phyloP scores from a whole-genome alignment of 2,797 vertebrate genomes.

The Gymnoscopelus braueri region DNA sequence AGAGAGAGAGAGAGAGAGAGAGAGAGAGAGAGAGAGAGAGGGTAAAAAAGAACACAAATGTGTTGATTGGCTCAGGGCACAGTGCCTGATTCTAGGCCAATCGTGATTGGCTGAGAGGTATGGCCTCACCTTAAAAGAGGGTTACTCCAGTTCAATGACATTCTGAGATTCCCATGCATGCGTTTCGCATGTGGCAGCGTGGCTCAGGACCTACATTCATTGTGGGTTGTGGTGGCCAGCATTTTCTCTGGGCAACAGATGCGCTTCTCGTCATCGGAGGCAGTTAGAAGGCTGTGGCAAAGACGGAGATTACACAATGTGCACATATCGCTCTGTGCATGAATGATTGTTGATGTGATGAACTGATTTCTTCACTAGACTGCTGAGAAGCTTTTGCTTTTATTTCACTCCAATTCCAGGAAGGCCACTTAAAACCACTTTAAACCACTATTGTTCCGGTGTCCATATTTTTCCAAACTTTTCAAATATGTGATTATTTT shows the following conservation, averaged over 20 bases:
- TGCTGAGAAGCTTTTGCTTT: conserved; percentile 15
- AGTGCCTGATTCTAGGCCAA: conserved; percentile 73
- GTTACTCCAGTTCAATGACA: conserved; percentile 84
- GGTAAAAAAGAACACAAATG: conserved; percentile 8
- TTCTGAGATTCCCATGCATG: conserved; percentile 40
- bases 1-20: conserved; percentile 27
- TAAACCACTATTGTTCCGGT: background rate
- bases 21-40: conserved; percentile 29
- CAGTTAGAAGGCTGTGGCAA: background rate
- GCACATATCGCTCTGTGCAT: conserved; percentile 1
- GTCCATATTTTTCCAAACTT: too few relatives aligned
- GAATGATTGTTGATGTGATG: too few relatives aligned
- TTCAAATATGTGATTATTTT: too few relatives aligned
- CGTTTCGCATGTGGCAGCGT: conserved; percentile 27
- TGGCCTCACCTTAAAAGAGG: conserved; percentile 83
- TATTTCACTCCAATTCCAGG: background rate
- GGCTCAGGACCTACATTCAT: conserved; percentile 37
- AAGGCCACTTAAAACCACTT: background rate
- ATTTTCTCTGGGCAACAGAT: conserved; percentile 23
- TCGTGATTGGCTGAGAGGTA: conserved; percentile 77
- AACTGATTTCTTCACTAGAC: conserved; percentile 11
- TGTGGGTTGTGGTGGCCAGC: conserved; percentile 14
- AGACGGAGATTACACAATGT: conserved; percentile 24
- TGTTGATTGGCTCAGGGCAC: conserved; percentile 74
- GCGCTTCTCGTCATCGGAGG: conserved; percentile 21